Conservation (phyloP, 2,888 invertebrate genomes). For the Aphidoletes aphidimyza region DNA sequence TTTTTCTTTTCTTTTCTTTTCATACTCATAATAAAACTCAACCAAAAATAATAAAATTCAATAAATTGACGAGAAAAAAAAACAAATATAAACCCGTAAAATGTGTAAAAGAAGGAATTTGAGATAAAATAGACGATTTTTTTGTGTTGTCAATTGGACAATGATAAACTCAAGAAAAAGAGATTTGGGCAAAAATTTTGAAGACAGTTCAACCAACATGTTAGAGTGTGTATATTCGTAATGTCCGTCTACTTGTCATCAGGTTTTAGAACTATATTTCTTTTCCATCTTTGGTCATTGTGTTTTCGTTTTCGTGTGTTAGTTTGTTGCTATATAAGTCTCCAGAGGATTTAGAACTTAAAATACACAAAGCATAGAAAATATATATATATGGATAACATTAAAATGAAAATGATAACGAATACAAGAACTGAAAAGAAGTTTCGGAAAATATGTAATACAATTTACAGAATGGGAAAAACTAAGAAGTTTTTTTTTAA, state of each 20-base stretch:
- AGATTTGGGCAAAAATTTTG: neutral
- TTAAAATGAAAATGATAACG: neutral
- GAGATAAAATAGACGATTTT: neutral
- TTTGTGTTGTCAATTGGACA: neutral
- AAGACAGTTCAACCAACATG: conserved; percentile 23
- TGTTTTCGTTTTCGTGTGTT: neutral
- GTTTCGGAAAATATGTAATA: neutral
- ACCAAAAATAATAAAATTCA: neutral
- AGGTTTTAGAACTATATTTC: no score
- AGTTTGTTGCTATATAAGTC: neutral
- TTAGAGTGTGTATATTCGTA: conserved; percentile 20
- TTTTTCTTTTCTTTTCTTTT: no score
- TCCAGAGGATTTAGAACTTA: neutral
- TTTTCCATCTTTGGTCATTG: neutral
- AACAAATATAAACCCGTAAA: neutral
- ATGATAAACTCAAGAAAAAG: conserved; percentile 10
- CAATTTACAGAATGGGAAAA: neutral
- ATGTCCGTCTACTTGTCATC: neutral
- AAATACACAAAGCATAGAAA: neutral
- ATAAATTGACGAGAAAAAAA: no score
- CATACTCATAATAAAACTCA: no score
- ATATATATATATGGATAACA: neutral
- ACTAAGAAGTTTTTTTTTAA: no score
- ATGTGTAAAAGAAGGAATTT: neutral
- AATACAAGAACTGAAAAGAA: neutral